Conservation (phyloP, 2,113 vertebrate species). For the Passerina amoena region DNA sequence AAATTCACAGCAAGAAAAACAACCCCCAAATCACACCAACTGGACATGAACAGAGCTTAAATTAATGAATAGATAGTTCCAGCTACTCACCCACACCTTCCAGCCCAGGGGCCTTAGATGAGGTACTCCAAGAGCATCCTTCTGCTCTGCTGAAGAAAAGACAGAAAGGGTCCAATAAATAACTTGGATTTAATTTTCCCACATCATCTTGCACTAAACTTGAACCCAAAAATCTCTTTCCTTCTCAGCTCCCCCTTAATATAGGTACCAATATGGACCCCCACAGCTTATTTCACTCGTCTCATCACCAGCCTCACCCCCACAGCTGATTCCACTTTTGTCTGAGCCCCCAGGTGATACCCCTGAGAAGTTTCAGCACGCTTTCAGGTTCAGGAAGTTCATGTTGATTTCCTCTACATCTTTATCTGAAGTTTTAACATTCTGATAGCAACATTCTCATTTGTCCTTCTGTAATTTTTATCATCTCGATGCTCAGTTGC, state of each 20-base stretch:
- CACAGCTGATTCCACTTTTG: neutral
- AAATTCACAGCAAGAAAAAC: neutral
- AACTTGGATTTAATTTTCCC: accelerated
- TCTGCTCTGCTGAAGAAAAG: neutral
- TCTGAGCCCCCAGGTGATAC: neutral
- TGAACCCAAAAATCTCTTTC: accelerated
- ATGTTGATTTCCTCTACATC: neutral
- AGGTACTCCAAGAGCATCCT: neutral
- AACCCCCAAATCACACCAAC: accelerated
- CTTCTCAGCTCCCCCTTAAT: neutral
- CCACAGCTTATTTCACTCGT: neutral
- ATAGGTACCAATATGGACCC: accelerated
- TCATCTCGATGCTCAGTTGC: neutral
- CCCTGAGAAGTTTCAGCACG: neutral
- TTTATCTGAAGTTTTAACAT: neutral
- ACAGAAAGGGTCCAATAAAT: accelerated
- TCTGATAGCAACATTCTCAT: neutral
- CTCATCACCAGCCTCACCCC: neutral
- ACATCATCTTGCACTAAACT: accelerated
- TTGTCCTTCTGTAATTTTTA: conserved; percentile 12
- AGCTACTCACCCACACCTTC: neutral
- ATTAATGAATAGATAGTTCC: neutral
- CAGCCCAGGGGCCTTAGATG: accelerated
- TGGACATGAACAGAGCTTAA: neutral
- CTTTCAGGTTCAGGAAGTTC: neutral